Base-by-base conservation (phyloP, 53 echinoderm and acorn worm genomes). In the Luidia sarsii region DNA sequence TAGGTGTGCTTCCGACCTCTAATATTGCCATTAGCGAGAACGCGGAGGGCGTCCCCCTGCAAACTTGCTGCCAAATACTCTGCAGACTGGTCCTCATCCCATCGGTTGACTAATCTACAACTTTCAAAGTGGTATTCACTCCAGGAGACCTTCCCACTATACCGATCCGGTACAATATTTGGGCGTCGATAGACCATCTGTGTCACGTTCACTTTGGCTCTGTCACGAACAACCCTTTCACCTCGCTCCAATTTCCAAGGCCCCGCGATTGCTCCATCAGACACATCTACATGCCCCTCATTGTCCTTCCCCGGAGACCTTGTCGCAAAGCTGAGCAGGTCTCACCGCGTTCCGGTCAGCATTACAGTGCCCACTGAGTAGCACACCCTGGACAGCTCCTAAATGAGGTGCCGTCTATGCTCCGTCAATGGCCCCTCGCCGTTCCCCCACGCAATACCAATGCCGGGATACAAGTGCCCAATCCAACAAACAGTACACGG, bases 81-180 rank as follows among this genome's bases (percentile, higher is more conserved):
- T 6, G 41, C 77, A 7, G 77, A 29, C 43, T 75, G 41, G 28
- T 64, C n/a, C 1, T 80, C 48, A 33, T 31, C 24, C 80, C 46
- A 80, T 19, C 34, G 29, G 23, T 80, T 80, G 14, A 64, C 80
- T 18, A 23, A 7, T 8, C 62, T 21, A 60, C 61, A 75, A 7
- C 33, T 33, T 23, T 75, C 77, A 31, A 75, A 80, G 67, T 24
- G 33, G 24, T 82, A 82, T 16, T 67, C 82, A 22, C 54, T 66
- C 82, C 82, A 82, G 2, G 67, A 36, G 15, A 67, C 64, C 39
- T 52, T 67, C 4, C 82, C 82, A 50, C 31, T 33, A 67, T 82
- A 82, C 56, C 82, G 28, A 27, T 67, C 67, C 3, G 82, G 82
- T 9, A 53, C 37, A 51, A 82, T 82, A 30, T 49, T 16, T 0